Evolutionary conservation across 2,888 invertebrate species (phyloP), one percentile per base, ranked within the genome.

Genomic region (Taenaris catops): DNA sequence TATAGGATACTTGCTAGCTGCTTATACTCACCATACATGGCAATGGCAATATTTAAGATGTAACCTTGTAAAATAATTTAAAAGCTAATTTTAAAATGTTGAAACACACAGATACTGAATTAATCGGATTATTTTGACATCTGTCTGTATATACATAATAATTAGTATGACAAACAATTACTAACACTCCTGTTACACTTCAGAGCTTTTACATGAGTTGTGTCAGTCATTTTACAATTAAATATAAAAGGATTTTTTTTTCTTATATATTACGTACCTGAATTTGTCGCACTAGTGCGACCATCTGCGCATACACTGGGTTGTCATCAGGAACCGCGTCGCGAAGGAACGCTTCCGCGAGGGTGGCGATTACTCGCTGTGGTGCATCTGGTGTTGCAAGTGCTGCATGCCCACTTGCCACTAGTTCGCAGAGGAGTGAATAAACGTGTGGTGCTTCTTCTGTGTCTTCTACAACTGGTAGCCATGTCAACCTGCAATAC

Each of bases 391-490:
- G 96, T 63, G 96, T 93, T 38, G 91, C 91, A 43, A 98, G 91
- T 38, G 92, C 88, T 8, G 95, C 93, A 86, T 98, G 94, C 64
- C 97, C 97, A 55, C 91, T 90, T 75, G 97, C 96, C 46, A 98
- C 94, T 51, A 99, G 89, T 87, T 98, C 98, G 84, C 98, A 98
- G 49, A 99, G 88, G 74, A 98, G 96, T 38, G 94, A 94, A 75
- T 98, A 99, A 45, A 99, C 95, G 67, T 97, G 96, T 10, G 95
- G 95, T 27, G 98, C 95, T 83, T 99, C 99, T 53, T 98, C 99
- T 6, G 92, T 91, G 76, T 99, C 99, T 67, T 98, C 98, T 51
- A 94, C 92, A 18, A 98, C 96, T 4, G 99, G 99, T 62, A 99
- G 88, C 98, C 99, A 99, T 36, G 92, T 91, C 57, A 98, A 78